Evolutionary conservation across 2,888 invertebrate genomes (phyloP), one percentile per base, ranked within the genome.

Genomic region (Metalampra italica): DNA sequence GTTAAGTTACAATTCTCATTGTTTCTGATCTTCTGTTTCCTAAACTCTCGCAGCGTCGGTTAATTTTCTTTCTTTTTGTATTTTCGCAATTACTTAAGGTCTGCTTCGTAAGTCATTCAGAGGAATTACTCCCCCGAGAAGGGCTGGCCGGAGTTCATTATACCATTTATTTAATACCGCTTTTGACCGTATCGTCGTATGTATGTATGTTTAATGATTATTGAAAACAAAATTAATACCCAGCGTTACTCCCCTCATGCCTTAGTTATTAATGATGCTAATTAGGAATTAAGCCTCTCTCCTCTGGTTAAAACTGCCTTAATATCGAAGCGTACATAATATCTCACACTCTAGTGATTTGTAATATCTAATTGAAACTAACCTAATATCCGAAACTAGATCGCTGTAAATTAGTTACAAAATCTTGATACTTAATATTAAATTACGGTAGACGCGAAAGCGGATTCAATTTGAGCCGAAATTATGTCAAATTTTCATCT

Each of bases 321-420:
- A 22, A 3, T 5, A 22, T 22, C 22, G 5, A 22, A 22, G 3
- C 22, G 22, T 5, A 22, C 22, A 5, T 22, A 22, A 22, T 22
- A 22, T 22, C 22, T 22, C 22, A 22, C 22, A 22, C 22, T 22
- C 22, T 5, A 22, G 22, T 22, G 5, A 22, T 22, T 22, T 22
- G 2, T 22, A 22, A 22, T 22, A 22, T 22, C 3, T 22, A 22
- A 22, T 22, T 22, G 14, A 7, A 40, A 40, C 22, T 15, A 40
- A 43, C 43, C 22, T 13, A 30, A 43, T 43, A 43, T 43, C 30
- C 13, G 9, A 43, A 30, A 43, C 30, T 43, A 30, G 43, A 40
- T 36, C 36, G 36, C 15, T 14, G 13, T 32, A 13, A 30, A 43
- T 43, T 43, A 43, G 43, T 43, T 43, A 12, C 13, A 12, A 29